Evolutionary conservation across 2,888 invertebrate genomes (phyloP).

Genomic region (Orchesellides sinensis): DNA sequence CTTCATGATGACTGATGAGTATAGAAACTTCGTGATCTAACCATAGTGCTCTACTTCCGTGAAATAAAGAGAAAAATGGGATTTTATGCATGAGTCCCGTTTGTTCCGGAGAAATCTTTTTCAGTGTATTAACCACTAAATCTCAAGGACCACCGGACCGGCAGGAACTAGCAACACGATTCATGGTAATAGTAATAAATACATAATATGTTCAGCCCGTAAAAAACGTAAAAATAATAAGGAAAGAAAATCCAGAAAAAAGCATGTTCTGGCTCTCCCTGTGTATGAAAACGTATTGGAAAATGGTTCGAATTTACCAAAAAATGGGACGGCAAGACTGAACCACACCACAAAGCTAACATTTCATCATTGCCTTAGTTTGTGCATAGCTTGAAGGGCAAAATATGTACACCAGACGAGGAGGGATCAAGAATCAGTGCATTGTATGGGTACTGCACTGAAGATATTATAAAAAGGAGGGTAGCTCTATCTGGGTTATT

Average conservation of each 20-base stretch:
- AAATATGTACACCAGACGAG: not conserved
- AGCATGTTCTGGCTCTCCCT: not conserved
- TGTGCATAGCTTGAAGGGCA: not conserved
- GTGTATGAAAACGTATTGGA: not conserved
- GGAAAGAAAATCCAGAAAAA: not conserved
- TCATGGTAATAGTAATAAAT: not conserved
- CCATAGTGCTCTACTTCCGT: too few relatives aligned
- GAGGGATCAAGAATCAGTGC: not conserved
- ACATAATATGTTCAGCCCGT: too few relatives aligned
- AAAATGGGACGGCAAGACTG: not conserved
- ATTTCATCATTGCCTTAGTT: not conserved
- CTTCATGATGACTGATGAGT: constrained; percentile 3
- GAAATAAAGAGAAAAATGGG: too few relatives aligned
- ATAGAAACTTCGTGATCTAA: too few relatives aligned
- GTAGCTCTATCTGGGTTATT: not conserved
- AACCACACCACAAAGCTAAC: not conserved
- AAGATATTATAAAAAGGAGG: not conserved
- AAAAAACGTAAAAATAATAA: not conserved
- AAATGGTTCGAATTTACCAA: not conserved
- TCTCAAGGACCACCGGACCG: not conserved
- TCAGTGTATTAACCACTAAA: not conserved
- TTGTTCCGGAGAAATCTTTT: not conserved
- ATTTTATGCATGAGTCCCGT: not conserved
- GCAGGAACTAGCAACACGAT: not conserved
- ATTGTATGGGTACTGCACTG: not conserved